phyloP scores from a whole-genome alignment of 1,140 invertebrate species.

The Achatina immaculata region DNA sequence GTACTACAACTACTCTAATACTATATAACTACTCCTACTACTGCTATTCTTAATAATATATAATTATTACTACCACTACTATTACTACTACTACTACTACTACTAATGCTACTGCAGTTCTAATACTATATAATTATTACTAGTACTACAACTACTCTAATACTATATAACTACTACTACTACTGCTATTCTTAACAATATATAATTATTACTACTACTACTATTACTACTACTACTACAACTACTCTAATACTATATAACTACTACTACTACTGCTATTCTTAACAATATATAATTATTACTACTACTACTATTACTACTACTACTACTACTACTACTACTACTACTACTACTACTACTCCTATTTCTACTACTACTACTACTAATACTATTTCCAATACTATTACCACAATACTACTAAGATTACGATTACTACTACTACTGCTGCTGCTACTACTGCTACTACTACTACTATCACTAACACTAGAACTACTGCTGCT shows the following conservation, averaged over 20 bases:
- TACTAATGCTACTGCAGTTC: not conserved
- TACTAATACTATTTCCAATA: not conserved
- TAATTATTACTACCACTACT: not conserved
- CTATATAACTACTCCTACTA: not conserved
- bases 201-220: not conserved
- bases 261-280: not conserved
- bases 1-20: not conserved
- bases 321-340: not conserved
- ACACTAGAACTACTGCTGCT: not conserved
- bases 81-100: not conserved
- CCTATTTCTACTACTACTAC: not conserved
- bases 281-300: not conserved
- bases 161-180: not conserved
- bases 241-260: not conserved
- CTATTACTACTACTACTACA: not conserved
- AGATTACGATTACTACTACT: not conserved
- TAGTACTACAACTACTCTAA: not conserved
- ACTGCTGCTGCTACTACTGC: not conserved
- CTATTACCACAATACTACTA: not conserved
- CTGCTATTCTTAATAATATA: not conserved
- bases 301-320: not conserved
- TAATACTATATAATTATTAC: not conserved
- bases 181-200: not conserved
- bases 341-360: not conserved
- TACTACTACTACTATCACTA: not conserved